phyloP scores from a whole-genome alignment of 2,113 vertebrate species.

The Lynx canadensis region DNA sequence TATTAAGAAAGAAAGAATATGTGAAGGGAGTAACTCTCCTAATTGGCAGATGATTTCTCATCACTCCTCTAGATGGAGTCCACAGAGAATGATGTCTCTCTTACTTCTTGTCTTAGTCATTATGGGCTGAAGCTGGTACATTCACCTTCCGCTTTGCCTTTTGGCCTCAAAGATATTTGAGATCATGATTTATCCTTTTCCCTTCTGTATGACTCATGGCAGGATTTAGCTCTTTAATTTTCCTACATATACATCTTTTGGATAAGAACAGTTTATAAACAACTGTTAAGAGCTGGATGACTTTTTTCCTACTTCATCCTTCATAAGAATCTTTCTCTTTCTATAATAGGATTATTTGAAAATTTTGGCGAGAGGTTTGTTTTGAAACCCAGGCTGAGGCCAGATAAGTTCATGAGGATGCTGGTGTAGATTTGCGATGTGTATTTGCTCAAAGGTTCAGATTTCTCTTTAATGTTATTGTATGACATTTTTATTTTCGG shows the following conservation, averaged over 20 bases:
- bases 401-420: neutral
- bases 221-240: neutral
- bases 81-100: rapidly evolving
- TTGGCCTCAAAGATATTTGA: neutral
- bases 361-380: conserved; percentile 50
- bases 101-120: neutral
- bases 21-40: neutral
- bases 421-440: neutral
- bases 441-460: neutral
- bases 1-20: neutral
- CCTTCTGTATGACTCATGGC: neutral
- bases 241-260: neutral
- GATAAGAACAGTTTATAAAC: conserved; percentile 47
- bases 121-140: neutral
- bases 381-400: conserved; percentile 55
- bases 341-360: conserved; percentile 43
- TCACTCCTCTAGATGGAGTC: neutral
- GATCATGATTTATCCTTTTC: neutral
- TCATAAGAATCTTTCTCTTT: conserved; percentile 39
- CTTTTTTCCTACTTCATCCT: neutral
- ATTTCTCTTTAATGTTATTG: neutral
- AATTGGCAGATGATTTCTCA: neutral
- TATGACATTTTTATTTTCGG: neutral
- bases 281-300: conserved; percentile 14
- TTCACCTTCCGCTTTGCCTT: neutral